Conservation (phyloP, 2,888 invertebrate genomes). For the Marronus borbonicus region DNA sequence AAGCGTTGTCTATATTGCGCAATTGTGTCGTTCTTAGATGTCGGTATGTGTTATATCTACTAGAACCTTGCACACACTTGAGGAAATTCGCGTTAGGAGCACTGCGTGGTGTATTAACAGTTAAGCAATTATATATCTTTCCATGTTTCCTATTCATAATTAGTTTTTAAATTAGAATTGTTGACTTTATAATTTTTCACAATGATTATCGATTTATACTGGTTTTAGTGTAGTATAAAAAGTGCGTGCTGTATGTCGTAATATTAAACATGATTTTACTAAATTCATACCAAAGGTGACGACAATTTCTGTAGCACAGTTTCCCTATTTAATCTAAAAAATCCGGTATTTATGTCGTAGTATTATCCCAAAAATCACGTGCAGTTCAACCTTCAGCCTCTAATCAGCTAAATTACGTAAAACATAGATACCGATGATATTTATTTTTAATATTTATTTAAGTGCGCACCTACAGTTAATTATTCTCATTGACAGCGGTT, state of each 20-base stretch:
- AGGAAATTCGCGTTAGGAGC: slow-evolving; percentile 35
- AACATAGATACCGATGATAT: no score
- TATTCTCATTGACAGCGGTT: no score
- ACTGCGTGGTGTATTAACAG: slow-evolving; percentile 21
- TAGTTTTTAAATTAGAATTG: slow-evolving; percentile 5
- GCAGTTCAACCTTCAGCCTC: no score
- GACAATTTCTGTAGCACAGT: no score
- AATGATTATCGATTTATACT: neutral
- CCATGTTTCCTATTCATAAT: slow-evolving; percentile 43
- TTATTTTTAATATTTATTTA: no score
- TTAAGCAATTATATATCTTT: slow-evolving; percentile 28
- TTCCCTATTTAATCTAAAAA: no score
- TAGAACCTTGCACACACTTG: slow-evolving; percentile 14
- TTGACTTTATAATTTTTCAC: slow-evolving; percentile 7
- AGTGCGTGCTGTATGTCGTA: neutral
- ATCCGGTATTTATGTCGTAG: no score
- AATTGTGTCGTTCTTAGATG: slow-evolving; percentile 30
- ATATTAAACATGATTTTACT: no score
- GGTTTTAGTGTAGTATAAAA: neutral
- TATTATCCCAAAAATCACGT: no score
- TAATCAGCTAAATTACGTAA: no score
- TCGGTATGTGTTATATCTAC: neutral
- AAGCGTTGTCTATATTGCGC: slow-evolving; percentile 11
- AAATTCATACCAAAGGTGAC: no score
- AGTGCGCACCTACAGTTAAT: no score